Evolutionary conservation across 23 tunicate genomes (phyloP).

Genomic region (Botrylloides violaceus): DNA sequence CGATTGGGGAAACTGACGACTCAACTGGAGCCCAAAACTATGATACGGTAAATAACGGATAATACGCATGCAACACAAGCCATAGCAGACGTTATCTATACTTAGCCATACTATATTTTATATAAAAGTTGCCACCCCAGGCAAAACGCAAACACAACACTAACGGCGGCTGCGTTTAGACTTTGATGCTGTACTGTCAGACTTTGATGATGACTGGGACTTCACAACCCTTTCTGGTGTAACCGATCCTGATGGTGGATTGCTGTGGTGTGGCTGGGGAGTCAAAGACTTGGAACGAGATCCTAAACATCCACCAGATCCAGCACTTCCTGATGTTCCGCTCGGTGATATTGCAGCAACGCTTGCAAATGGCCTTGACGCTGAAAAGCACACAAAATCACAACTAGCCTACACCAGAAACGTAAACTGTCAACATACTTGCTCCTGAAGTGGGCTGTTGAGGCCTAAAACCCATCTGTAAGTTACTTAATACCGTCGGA

Average conservation of each 20-base stretch:
- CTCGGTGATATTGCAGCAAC: background rate
- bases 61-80: too few species aligned
- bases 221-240: constrained; percentile 55
- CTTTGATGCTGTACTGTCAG: constrained; percentile 6
- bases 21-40: too few species aligned
- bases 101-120: too few species aligned
- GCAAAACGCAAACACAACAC: too few species aligned
- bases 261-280: constrained; percentile 45
- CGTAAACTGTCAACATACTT: too few species aligned
- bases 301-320: constrained; percentile 26
- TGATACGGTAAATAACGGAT: too few species aligned
- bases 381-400: background rate
- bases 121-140: too few species aligned
- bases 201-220: constrained; percentile 5
- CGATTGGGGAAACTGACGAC: too few species aligned
- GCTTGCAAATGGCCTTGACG: constrained; percentile 5
- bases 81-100: too few species aligned
- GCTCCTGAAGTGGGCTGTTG: background rate
- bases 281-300: constrained; percentile 53
- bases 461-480: constrained; percentile 1
- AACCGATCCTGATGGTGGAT: constrained; percentile 34
- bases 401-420: background rate
- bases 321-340: background rate
- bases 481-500: background rate
- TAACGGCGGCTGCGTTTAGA: constrained; percentile 21